These are phyloP conservation scores for Neodiprion lecontei DNA, from an alignment of 1,140 invertebrate species.

Conservation along the genomic window DNA sequence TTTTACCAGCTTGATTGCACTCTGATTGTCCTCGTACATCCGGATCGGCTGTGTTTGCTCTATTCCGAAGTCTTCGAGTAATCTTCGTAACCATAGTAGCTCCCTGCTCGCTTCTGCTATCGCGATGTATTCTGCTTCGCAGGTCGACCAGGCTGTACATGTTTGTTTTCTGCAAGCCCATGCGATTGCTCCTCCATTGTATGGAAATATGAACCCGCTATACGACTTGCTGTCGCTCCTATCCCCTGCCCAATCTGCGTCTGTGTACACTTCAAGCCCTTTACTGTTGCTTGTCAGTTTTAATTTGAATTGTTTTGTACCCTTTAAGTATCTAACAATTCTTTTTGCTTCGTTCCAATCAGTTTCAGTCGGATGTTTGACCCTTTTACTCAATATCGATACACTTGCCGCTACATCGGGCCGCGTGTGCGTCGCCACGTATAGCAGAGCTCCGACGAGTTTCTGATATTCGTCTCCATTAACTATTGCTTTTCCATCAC, in stretches of 20 bases:
- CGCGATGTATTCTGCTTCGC: constrained; percentile 40
- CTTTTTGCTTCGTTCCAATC: constrained; percentile 38
- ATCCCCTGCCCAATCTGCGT: constrained; percentile 35
- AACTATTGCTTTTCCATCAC: not conserved
- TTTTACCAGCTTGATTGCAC: constrained; percentile 22
- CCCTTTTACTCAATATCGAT: constrained; percentile 37
- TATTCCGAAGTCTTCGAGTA: not conserved
- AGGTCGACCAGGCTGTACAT: constrained; percentile 32
- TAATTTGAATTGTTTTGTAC: constrained; percentile 27
- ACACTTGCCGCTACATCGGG: constrained; percentile 47
- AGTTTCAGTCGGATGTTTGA: constrained; percentile 24
- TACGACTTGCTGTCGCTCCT: constrained; percentile 34
- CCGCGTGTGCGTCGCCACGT: constrained; percentile 41
- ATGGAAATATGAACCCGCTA: constrained; percentile 32
- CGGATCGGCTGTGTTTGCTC: not conserved
- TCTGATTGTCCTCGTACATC: constrained; percentile 24
- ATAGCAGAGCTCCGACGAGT: constrained; percentile 47
- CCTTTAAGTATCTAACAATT: constrained; percentile 36
- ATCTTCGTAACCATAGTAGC: not conserved
- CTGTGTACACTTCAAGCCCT: constrained; percentile 17
- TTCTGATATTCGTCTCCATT: constrained; percentile 31
- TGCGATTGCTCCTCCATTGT: constrained; percentile 26
- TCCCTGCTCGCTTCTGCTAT: constrained; percentile 3
- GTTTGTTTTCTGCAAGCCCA: constrained; percentile 41
- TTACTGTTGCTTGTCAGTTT: not conserved